Evolutionary conservation across 1,140 invertebrate genomes (phyloP).

Genomic region (Microvelia longipes): DNA sequence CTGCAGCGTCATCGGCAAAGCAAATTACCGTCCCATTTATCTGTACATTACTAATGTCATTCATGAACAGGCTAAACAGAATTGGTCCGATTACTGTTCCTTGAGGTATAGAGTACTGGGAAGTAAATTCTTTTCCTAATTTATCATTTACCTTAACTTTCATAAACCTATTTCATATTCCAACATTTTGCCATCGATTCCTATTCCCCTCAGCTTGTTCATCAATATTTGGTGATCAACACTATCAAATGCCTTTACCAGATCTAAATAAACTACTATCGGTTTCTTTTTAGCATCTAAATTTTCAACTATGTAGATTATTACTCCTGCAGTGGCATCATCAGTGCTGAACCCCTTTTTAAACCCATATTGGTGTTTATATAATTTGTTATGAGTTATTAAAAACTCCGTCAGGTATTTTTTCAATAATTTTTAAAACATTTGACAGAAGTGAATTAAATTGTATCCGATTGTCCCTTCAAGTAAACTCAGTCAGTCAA

Average conservation of each 20-base stretch:
- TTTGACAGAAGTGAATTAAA: too few relatives aligned
- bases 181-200: neutral
- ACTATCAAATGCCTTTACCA: slow-evolving; percentile 3
- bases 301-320: neutral
- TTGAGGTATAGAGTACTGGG: neutral
- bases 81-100: neutral
- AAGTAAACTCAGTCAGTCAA: too few relatives aligned
- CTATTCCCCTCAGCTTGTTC: neutral
- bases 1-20: neutral
- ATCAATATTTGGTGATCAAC: neutral
- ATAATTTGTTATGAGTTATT: neutral
- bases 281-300: slow-evolving; percentile 1
- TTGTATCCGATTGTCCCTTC: too few relatives aligned
- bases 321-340: neutral
- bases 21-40: neutral
- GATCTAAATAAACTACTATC: neutral
- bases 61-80: neutral
- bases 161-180: neutral
- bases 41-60: neutral
- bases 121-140: neutral
- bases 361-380: slow-evolving; percentile 4
- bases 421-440: neutral
- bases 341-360: slow-evolving; percentile 2
- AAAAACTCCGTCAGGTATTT: neutral
- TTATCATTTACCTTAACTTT: neutral